These are phyloP conservation scores for Tetragnatha montana DNA, from an alignment of 2,888 invertebrate genomes.

Conservation along the genomic window DNA sequence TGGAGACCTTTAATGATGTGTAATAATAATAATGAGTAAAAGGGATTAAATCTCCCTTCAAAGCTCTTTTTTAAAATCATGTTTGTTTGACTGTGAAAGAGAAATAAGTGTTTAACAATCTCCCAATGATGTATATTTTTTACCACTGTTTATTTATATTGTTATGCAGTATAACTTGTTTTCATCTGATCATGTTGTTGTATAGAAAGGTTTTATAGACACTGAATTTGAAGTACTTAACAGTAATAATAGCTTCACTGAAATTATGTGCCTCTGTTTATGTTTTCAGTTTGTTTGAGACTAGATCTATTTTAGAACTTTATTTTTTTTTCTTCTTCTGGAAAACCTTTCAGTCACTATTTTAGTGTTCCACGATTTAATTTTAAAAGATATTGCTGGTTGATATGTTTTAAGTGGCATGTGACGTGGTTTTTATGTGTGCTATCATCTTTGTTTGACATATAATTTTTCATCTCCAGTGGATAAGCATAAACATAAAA, in stretches of 20 bases:
- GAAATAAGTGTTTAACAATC: conserved; percentile 28
- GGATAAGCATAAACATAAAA: too few species aligned
- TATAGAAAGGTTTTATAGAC: conserved; percentile 25
- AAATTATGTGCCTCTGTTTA: conserved; percentile 30
- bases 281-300: not conserved
- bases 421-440: not conserved
- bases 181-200: conserved; percentile 34
- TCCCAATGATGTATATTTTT: conserved; percentile 35
- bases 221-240: conserved; percentile 42
- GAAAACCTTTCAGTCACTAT: too few species aligned
- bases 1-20: conserved; percentile 6
- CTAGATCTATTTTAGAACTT: not conserved
- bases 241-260: conserved; percentile 24
- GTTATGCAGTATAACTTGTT: conserved; percentile 38
- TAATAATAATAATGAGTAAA: conserved; percentile 17
- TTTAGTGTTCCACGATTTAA: not conserved
- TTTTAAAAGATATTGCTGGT: not conserved
- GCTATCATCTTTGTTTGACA: not conserved
- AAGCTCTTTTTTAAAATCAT: conserved; percentile 8
- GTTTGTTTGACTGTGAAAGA: conserved; percentile 20
- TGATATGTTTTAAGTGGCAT: too few species aligned
- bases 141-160: conserved; percentile 45
- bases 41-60: conserved; percentile 30
- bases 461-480: too few species aligned
- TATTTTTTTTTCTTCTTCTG: not conserved